A percentile compares a stretch with the other conserved stretches of the same genome.
phyloP scores from a whole-genome alignment of 2,113 vertebrate genomes.

The Zosterops japonicus region DNA sequence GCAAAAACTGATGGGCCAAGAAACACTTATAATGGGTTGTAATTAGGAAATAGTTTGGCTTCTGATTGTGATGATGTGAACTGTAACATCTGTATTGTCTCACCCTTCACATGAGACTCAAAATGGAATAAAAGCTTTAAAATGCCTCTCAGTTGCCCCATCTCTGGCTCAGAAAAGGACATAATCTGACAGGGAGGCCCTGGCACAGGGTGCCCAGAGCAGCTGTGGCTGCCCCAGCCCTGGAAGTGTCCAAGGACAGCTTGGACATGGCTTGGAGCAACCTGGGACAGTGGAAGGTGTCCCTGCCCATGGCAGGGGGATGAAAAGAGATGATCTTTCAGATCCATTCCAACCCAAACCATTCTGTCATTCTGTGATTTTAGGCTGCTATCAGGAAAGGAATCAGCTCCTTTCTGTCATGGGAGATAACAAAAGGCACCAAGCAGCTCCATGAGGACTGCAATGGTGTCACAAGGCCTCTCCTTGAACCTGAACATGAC shows the following conservation, averaged over 20 bases:
- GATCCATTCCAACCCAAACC: neutral
- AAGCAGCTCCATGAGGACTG: neutral
- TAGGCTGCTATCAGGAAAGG: neutral
- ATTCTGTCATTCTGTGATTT: neutral
- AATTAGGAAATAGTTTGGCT: too few species aligned
- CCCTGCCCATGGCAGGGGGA: neutral
- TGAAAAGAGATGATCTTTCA: neutral
- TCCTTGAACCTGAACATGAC: neutral
- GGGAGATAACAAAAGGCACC: neutral
- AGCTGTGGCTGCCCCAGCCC: neutral
- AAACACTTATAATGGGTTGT: too few species aligned
- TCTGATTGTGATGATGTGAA: too few species aligned
- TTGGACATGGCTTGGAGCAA: fast-evolving
- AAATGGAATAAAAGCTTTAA: too few species aligned
- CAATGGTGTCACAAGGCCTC: neutral
- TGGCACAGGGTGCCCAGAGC: neutral
- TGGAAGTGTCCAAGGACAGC: neutral
- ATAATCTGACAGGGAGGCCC: neutral
- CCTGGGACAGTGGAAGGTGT: neutral
- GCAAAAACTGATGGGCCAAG: too few species aligned
- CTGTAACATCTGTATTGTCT: too few species aligned
- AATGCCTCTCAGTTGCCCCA: too few species aligned
- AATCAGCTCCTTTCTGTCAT: neutral
- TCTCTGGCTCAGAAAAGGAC: too few species aligned
- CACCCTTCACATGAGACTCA: too few species aligned